These are phyloP conservation scores for Chrysochloris asiatica DNA, from an alignment of 2,113 vertebrate genomes.

Conservation along the genomic window DNA sequence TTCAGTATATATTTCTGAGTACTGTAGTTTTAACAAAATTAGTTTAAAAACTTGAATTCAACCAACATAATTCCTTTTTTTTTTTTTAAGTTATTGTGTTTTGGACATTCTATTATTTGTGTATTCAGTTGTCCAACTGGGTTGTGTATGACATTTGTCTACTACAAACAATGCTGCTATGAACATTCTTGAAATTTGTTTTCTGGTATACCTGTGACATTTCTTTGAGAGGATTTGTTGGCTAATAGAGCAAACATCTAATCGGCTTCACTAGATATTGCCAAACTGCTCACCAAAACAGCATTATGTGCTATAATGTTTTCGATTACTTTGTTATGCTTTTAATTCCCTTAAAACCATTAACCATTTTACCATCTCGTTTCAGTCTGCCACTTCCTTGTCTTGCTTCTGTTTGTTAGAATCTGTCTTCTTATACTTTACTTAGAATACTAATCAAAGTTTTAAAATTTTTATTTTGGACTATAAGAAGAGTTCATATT, in stretches of 20 bases:
- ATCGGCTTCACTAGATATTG: not conserved
- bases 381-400: not conserved
- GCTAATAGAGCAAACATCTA: not conserved
- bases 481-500: slow-evolving; percentile 28
- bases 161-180: not conserved
- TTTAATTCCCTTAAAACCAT: slow-evolving; percentile 38
- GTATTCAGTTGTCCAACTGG: not conserved
- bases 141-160: not conserved
- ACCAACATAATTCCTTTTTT: no score
- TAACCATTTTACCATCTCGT: not conserved
- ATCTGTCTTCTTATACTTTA: not conserved
- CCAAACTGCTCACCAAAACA: not conserved
- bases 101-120: not conserved
- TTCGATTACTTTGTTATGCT: not conserved
- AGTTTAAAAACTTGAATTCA: no score
- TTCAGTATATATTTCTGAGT: not conserved
- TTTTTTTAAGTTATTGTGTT: not conserved
- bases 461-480: slow-evolving; percentile 36
- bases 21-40: no score
- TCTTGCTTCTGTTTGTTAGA: not conserved
- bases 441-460: slow-evolving; percentile 16
- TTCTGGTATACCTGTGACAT: not conserved
- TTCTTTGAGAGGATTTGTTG: not conserved
- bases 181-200: slow-evolving; percentile 24
- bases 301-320: not conserved